These are phyloP conservation scores for Palythoa caribaeorum DNA, from an alignment of 92 coral and sea anemone genomes.

Conservation along the genomic window DNA sequence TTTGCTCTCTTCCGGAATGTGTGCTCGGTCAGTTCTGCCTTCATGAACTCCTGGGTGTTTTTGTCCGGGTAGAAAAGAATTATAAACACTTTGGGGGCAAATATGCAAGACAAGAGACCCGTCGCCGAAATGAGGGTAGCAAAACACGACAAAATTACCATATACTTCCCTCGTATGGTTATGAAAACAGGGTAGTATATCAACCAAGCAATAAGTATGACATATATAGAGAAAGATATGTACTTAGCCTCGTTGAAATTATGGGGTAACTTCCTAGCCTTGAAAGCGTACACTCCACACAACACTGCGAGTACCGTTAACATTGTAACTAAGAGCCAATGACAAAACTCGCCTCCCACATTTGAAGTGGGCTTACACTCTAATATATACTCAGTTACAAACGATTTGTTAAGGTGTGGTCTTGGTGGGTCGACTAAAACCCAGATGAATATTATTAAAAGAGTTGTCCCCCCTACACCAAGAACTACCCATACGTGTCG, in stretches of 20 bases:
- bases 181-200: constrained; percentile 82
- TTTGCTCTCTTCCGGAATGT: constrained; percentile 66
- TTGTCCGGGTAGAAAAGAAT: constrained; percentile 78
- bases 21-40: constrained; percentile 76
- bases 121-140: constrained; percentile 81
- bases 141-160: constrained; percentile 69
- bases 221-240: constrained; percentile 82
- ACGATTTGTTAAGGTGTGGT: constrained; percentile 69
- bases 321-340: constrained; percentile 65
- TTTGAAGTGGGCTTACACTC: constrained; percentile 57
- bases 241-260: constrained; percentile 90
- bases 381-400: constrained; percentile 52
- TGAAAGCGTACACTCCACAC: constrained; percentile 81
- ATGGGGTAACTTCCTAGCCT: constrained; percentile 82
- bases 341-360: constrained; percentile 70
- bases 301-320: constrained; percentile 63
- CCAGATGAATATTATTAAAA: constrained; percentile 72
- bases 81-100: constrained; percentile 81
- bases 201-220: constrained; percentile 74
- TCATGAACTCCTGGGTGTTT: constrained; percentile 78
- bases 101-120: constrained; percentile 81
- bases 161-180: constrained; percentile 72
- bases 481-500: constrained; percentile 69
- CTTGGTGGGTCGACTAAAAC: constrained; percentile 66
- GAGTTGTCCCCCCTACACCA: constrained; percentile 40